Conservation (phyloP, 2,113 vertebrate genomes). For the Lampris megalopsis region DNA sequence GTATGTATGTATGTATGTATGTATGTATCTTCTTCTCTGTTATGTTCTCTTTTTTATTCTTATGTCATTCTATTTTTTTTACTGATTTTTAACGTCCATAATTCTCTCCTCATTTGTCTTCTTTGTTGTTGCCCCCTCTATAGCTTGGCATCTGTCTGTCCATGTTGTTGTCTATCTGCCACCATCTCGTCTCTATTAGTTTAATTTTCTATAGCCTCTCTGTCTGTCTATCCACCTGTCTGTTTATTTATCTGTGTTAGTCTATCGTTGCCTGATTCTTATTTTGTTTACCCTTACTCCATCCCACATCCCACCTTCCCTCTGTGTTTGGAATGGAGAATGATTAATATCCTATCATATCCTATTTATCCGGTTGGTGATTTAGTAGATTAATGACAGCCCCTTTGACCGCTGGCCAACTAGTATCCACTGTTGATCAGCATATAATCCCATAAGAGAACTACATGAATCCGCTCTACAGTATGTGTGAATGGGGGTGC, state of each 20-base stretch:
- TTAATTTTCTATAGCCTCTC: neutral
- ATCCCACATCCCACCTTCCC: neutral
- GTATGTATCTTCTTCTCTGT: too few relatives aligned
- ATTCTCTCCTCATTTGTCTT: too few relatives aligned
- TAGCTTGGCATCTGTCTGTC: too few relatives aligned
- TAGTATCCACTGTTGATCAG: slow-evolving; percentile 38
- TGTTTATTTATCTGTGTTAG: slow-evolving; percentile 11
- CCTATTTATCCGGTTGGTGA: slow-evolving; percentile 46
- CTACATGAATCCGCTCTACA: slow-evolving; percentile 29
- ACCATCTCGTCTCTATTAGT: too few relatives aligned
- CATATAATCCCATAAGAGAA: slow-evolving; percentile 44
- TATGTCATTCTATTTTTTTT: too few relatives aligned
- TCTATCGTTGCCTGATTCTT: neutral
- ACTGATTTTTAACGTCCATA: too few relatives aligned
- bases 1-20: too few relatives aligned
- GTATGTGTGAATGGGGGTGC: neutral
- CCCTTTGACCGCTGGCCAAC: slow-evolving; percentile 37
- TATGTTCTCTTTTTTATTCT: too few relatives aligned
- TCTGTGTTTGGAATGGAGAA: slow-evolving; percentile 9
- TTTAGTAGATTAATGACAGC: slow-evolving; percentile 55
- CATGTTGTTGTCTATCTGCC: neutral
- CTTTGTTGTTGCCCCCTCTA: too few relatives aligned
- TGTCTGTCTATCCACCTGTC: slow-evolving; percentile 1
- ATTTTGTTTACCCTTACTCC: neutral
- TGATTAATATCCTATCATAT: slow-evolving; percentile 52